A percentile compares a stretch with the other conserved stretches of the same genome.
Conservation (phyloP, 2,797 vertebrate genomes). For the Nyctalus aviator region DNA sequence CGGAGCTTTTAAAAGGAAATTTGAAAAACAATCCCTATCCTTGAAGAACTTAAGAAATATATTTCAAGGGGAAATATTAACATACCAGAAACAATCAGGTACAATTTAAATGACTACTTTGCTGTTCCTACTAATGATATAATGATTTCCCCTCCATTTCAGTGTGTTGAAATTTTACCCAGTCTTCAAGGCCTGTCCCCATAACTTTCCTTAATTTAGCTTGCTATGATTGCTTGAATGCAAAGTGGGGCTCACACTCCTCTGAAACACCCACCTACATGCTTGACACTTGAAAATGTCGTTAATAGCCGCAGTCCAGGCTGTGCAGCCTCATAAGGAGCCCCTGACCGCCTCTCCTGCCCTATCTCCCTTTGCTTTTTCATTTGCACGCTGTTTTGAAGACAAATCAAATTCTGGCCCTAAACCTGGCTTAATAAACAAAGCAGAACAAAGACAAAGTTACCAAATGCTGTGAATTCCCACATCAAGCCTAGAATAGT, state of each 20-base stretch:
- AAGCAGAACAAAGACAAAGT: neutral
- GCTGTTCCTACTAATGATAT: neutral
- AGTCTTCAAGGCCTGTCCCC: slow-evolving; percentile 21
- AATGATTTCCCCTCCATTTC: slow-evolving; percentile 5
- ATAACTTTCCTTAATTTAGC: slow-evolving; percentile 9
- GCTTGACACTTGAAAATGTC: neutral
- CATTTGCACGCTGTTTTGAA: neutral
- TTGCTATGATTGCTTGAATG: neutral
- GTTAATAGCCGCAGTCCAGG: neutral
- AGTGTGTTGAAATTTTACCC: neutral
- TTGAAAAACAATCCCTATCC: slow-evolving; percentile 51
- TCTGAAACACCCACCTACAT: neutral
- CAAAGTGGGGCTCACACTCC: neutral
- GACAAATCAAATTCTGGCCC: neutral
- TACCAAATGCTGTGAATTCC: neutral
- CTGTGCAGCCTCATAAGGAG: neutral
- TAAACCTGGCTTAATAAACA: neutral
- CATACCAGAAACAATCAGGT: neutral
- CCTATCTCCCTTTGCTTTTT: neutral
- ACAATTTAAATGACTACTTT: slow-evolving; percentile 12
- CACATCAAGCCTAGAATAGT: neutral
- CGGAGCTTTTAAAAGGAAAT: slow-evolving; percentile 44
- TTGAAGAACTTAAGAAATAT: slow-evolving; percentile 59
- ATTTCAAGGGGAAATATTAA: slow-evolving; percentile 37
- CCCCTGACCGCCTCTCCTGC: neutral